A percentile compares a stretch with the other conserved stretches of the same genome.
Conservation (phyloP, 2,797 vertebrate species). For the Poeciliopsis presidionis region DNA sequence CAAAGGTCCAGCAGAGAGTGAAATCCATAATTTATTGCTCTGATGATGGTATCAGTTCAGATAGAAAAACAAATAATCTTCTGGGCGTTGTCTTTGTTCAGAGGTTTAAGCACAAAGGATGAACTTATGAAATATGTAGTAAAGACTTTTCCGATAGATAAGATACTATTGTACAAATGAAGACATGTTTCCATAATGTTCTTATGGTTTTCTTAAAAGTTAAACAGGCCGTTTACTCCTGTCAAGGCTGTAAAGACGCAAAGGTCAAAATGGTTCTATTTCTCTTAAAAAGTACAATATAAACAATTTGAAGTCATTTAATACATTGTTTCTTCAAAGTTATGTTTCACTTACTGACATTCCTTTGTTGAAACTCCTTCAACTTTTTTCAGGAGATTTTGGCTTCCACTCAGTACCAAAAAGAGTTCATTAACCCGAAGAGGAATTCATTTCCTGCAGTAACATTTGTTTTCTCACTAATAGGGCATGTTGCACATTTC, state of each 20-base stretch:
- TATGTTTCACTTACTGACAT: not conserved
- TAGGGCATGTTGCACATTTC: not conserved
- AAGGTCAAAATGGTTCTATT: not conserved
- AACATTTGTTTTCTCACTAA: not conserved
- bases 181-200: not conserved
- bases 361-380: not conserved
- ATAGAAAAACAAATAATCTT: not conserved
- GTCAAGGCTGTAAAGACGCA: not conserved
- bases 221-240: not conserved
- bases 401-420: not conserved
- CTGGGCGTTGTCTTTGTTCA: not conserved
- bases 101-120: not conserved
- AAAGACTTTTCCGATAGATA: conserved; percentile 2
- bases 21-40: conserved; percentile 26
- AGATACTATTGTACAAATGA: not conserved
- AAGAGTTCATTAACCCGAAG: conserved; percentile 6
- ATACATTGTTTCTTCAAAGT: not conserved
- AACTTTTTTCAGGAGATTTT: not conserved
- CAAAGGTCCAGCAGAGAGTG: conserved; percentile 46
- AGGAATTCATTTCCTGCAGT: not conserved
- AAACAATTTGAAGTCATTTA: not conserved
- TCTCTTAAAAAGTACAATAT: not conserved
- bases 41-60: conserved; percentile 1
- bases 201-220: not conserved
- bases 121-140: not conserved